Evolutionary conservation across 2,113 vertebrate genomes (phyloP).

Genomic region (Ammospiza caudacuta): DNA sequence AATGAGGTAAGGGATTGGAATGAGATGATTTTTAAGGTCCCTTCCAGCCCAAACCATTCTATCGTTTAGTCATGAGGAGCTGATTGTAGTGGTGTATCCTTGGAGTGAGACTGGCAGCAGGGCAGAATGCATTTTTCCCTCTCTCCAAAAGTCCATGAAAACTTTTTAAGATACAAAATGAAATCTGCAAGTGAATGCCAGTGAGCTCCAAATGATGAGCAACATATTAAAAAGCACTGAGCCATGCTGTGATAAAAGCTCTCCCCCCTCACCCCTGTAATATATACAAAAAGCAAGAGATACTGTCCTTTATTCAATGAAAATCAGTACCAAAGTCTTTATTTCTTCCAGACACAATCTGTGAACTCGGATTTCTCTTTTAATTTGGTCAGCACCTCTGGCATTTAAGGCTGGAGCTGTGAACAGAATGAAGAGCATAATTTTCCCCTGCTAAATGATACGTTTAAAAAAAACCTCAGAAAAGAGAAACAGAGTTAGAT

Average conservation of each 20-base stretch:
- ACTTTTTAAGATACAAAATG: not conserved
- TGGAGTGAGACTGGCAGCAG: not conserved
- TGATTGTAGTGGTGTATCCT: not conserved
- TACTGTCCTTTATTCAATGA: not conserved
- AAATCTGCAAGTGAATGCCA: not conserved
- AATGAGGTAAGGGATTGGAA: not conserved
- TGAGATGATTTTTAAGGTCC: not conserved
- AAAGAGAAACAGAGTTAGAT: not conserved
- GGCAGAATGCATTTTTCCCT: not conserved
- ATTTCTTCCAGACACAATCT: slow-evolving; percentile 18
- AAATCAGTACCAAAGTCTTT: slow-evolving; percentile 5
- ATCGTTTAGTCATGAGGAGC: not conserved
- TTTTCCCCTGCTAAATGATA: not conserved
- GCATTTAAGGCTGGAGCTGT: slow-evolving; percentile 22
- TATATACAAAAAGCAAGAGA: not conserved
- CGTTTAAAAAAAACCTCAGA: not conserved
- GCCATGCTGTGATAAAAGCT: not conserved
- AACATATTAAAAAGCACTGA: slow-evolving; percentile 4
- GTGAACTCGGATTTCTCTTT: slow-evolving; percentile 27
- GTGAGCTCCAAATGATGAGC: not conserved
- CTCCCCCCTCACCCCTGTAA: not conserved
- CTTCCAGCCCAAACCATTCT: not conserved
- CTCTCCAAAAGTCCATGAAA: not conserved
- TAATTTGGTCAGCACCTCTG: slow-evolving; percentile 47
- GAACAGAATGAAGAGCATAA: not conserved